Conservation (phyloP, 2,888 invertebrate genomes). For the Arge pagana region DNA sequence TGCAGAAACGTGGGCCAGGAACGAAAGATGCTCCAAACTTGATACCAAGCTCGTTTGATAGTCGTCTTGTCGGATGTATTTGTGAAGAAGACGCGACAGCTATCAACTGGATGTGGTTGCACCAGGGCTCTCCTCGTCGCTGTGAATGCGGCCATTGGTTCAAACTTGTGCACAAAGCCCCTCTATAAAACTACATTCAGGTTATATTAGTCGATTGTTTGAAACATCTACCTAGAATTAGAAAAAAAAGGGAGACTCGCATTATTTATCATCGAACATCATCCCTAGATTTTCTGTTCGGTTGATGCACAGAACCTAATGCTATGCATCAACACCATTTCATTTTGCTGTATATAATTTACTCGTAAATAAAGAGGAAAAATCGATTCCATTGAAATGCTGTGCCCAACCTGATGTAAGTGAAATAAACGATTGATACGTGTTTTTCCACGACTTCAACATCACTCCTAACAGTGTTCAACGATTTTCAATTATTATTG, state of each 20-base stretch:
- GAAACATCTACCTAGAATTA: constrained; percentile 45
- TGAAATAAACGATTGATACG: no score
- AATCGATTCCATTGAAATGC: no score
- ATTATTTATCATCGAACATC: constrained; percentile 17
- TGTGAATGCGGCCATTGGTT: constrained; percentile 98
- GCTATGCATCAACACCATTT: constrained; percentile 12
- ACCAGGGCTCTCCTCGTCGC: constrained; percentile 85
- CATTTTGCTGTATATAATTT: constrained; percentile 19
- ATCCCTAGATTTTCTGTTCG: constrained; percentile 11
- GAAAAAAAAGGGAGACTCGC: constrained; percentile 27
- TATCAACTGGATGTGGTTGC: constrained; percentile 95
- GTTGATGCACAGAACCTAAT: constrained; percentile 1
- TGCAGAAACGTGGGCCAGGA: constrained; percentile 78
- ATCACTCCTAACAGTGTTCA: no score
- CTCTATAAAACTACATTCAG: constrained; percentile 63
- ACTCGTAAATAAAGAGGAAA: constrained; percentile 12
- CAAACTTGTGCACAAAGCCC: constrained; percentile 81
- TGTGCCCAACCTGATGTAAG: no score
- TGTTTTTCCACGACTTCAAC: no score
- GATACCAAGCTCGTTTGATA: constrained; percentile 88
- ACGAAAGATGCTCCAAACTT: constrained; percentile 85
- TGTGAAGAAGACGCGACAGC: constrained; percentile 92
- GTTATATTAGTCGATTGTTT: constrained; percentile 46
- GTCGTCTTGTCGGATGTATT: constrained; percentile 91
- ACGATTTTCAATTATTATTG: no score